phyloP scores from a whole-genome alignment of 2,888 invertebrate species.

The Danaus chrysippus region DNA sequence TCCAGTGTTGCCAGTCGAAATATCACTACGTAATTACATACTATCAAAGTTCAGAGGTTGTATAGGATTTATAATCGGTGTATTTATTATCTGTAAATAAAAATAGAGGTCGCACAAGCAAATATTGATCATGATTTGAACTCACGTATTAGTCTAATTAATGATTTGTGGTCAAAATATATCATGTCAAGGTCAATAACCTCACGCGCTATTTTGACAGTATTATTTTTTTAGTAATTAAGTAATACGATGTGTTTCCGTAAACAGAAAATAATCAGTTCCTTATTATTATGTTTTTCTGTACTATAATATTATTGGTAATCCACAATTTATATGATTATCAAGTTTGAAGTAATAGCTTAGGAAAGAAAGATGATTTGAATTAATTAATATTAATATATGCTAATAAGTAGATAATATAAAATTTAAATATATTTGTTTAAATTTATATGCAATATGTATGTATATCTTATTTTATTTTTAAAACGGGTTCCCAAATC shows the following conservation, averaged over 20 bases:
- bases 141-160: constrained; percentile 14
- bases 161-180: constrained; percentile 21
- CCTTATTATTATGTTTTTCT: constrained; percentile 15
- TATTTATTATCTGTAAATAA: not conserved
- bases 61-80: not conserved
- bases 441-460: no score
- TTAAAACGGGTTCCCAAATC: no score
- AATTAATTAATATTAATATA: no score
- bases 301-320: not conserved
- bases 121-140: not conserved
- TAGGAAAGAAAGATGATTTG: no score
- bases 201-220: constrained; percentile 18
- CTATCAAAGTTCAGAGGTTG: not conserved
- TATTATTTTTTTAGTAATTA: constrained; percentile 12
- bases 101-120: constrained; percentile 8
- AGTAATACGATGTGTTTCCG: constrained; percentile 21
- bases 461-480: no score
- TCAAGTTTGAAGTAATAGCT: no score
- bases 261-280: constrained; percentile 23
- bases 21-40: not conserved
- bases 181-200: constrained; percentile 21
- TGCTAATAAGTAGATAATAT: no score
- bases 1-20: no score
- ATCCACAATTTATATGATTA: not conserved
- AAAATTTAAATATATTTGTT: no score